Evolutionary conservation across 1,140 invertebrate genomes (phyloP), one percentile per base, ranked within the genome.

Genomic region (Delia radicum): DNA sequence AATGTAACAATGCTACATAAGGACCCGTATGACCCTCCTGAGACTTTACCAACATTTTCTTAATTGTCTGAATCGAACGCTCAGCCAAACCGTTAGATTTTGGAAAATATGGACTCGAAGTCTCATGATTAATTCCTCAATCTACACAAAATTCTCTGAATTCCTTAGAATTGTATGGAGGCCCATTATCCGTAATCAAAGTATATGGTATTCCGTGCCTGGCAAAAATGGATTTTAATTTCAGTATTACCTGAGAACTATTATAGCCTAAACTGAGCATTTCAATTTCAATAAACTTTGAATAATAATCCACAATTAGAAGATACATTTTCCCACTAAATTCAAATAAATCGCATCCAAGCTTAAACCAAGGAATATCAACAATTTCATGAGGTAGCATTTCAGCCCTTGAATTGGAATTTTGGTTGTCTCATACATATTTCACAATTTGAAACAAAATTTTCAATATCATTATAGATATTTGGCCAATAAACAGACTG

Each of bases 401-500:
- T n/a, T n/a, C n/a, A n/a, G n/a, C n/a, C n/a, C n/a, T n/a, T n/a
- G n/a, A n/a, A n/a, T n/a, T n/a, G n/a, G n/a, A n/a, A n/a, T n/a
- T n/a, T n/a, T n/a, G n/a, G n/a, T n/a, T n/a, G n/a, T n/a, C n/a
- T n/a, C n/a, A 69, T 5, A 48, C 76, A 77, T 26, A 33, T 48
- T 69, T 74, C 46, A 82, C 88, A 89, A 74, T 81, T 82, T 29
- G 74, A 72, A 21, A 89, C 78, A n/a, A 81, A 76, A 65, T 78
- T 81, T n/a, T 84, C 80, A 33, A 89, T 87, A 67, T 89, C 81
- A 67, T 83, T 82, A 46, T 78, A 79, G 75, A 89, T 87, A 33
- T 81, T 82, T 21, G 87, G 87, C 87, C 87, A 89, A 78, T 80
- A 88, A 31, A 89, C 77, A 42, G 81, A 75, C 74, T 87, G 80